phyloP scores from a whole-genome alignment of 1,140 invertebrate genomes.

The Zaprionus capensis region DNA sequence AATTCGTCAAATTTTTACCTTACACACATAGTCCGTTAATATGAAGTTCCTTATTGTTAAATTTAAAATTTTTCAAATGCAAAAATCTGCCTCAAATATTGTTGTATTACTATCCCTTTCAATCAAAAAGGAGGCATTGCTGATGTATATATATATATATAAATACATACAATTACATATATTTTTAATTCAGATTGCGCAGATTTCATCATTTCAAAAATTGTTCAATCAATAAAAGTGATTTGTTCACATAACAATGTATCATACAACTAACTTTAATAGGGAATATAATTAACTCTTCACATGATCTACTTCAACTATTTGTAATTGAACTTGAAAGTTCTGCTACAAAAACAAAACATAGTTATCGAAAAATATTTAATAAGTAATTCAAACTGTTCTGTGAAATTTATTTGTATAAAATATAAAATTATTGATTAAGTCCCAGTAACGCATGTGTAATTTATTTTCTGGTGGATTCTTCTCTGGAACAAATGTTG shows the following conservation, averaged over 20 bases:
- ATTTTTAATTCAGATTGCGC: constrained; percentile 16
- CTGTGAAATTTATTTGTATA: neutral
- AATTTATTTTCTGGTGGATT: neutral
- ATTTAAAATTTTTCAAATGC: constrained; percentile 41
- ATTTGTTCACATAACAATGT: constrained; percentile 26
- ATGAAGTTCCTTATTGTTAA: constrained; percentile 43
- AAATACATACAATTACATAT: constrained; percentile 10
- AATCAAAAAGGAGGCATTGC: constrained; percentile 9
- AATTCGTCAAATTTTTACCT: constrained; percentile 52
- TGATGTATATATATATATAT: constrained; percentile 13
- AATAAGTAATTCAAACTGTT: neutral
- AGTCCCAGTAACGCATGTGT: constrained; percentile 4
- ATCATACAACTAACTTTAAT: constrained; percentile 1
- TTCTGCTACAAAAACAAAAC: constrained; percentile 4
- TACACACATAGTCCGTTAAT: constrained; percentile 52
- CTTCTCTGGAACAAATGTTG: neutral
- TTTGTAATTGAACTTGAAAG: neutral
- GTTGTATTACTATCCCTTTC: neutral
- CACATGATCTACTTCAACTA: constrained; percentile 12
- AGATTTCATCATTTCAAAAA: constrained; percentile 46
- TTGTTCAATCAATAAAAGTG: constrained; percentile 35
- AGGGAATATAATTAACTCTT: constrained; percentile 3
- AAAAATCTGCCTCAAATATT: constrained; percentile 33
- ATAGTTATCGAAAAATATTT: neutral
- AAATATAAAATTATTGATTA: neutral